Evolutionary conservation across 2,888 invertebrate genomes (phyloP), one percentile per base, ranked within the genome.

Genomic region (Hermaeophaga mercurialis): DNA sequence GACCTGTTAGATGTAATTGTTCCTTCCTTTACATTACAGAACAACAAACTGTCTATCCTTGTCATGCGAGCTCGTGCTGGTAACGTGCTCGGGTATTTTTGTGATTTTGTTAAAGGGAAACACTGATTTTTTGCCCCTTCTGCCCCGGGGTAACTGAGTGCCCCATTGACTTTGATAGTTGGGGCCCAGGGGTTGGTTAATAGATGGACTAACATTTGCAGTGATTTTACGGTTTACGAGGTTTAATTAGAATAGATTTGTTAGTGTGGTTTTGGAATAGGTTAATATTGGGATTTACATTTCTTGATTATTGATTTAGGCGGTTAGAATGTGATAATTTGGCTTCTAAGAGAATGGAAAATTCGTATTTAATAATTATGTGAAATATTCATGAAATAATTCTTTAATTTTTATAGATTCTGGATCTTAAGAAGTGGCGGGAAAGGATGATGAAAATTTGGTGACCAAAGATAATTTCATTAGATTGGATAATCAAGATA

Each of bases 11-110:
- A 55, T 48, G 56, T 46, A 58, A 61, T 58, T 56, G 56, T 48
- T 58, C 58, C 58, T 61, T 61, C 58, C 58, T 61, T 49, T 31
- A 38, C 52, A 58, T 56, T 47, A 36, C 54, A 43, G 49, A 41
- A 54, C 53, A 38, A 45, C 56, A 53, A 50, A 49, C 41, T n/a
- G n/a, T 54, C 58, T 49, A 41, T 62, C 62, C 34, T 47, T 55
- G 53, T 48, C 36, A 38, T 49, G 24, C 44, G 52, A 63, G 69
- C 73, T 72, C 73, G 73, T 73, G 73, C 71, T 66, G 54, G 66
- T 68, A 68, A 65, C 68, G 71, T 70, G 70, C 66, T 63, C 61
- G 58, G 59, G 62, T 54, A 62, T 61, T 60, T 63, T 63, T 59
- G 58, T 59, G 60, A 62, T 62, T 63, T 58, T 50, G 58, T 57